phyloP scores from a whole-genome alignment of 2,113 vertebrate species.

The Sitta europaea region DNA sequence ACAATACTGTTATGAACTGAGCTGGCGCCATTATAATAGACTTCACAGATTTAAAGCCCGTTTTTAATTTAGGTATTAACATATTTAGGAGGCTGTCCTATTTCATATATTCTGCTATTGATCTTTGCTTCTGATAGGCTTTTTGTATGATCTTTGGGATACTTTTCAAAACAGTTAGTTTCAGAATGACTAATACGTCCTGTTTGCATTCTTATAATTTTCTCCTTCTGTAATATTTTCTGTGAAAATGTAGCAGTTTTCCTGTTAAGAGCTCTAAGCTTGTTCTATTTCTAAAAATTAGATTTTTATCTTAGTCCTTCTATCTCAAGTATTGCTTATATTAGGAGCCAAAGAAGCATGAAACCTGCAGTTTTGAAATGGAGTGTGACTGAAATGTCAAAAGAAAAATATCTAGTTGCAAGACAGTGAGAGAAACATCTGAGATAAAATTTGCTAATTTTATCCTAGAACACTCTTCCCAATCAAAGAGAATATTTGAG shows the following conservation, averaged over 20 bases:
- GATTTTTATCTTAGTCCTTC: background rate
- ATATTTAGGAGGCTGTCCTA: background rate
- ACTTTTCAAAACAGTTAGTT: background rate
- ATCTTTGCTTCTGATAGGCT: background rate
- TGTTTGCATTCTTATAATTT: background rate
- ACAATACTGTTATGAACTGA: background rate
- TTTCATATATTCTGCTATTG: background rate
- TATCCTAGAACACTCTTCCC: background rate
- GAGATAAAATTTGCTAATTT: slow-evolving; percentile 10
- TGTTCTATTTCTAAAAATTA: background rate
- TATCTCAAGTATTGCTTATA: background rate
- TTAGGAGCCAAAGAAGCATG: background rate
- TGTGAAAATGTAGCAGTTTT: background rate
- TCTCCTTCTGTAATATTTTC: background rate
- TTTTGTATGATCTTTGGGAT: background rate
- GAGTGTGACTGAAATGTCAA: background rate
- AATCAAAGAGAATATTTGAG: background rate
- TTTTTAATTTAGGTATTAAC: background rate
- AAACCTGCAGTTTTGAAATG: background rate
- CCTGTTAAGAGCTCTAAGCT: background rate
- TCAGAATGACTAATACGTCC: background rate
- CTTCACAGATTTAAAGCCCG: background rate
- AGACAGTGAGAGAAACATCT: background rate
- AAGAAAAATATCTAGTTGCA: background rate
- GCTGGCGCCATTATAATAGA: background rate